Conservation (phyloP, 2,888 invertebrate genomes). For the Geotrupes spiniger region DNA sequence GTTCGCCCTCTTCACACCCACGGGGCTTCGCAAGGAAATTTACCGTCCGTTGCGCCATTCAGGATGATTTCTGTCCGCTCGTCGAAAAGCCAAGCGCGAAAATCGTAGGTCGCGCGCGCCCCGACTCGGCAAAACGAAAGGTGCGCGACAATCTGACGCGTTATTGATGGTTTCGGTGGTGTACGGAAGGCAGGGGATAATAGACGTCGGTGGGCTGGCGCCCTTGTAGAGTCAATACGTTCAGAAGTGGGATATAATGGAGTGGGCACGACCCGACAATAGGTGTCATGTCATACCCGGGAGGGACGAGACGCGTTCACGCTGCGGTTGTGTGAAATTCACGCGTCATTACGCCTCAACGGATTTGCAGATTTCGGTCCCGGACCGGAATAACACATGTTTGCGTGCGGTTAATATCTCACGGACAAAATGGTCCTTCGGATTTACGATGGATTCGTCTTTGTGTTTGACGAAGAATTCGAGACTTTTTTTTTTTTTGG, state of each 20-base stretch:
- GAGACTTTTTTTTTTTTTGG: too few relatives aligned
- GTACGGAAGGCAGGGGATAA: conserved; percentile 1
- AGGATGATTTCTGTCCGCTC: neutral
- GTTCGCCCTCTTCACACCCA: conserved; percentile 25
- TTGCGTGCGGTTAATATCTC: too few relatives aligned
- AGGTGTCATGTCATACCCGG: conserved; percentile 45
- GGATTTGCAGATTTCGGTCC: conserved; percentile 24
- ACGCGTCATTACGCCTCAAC: conserved; percentile 32
- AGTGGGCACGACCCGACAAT: conserved; percentile 45
- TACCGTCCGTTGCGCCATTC: conserved; percentile 2
- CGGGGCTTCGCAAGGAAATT: neutral
- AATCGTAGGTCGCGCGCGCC: too few relatives aligned
- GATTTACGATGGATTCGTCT: too few relatives aligned
- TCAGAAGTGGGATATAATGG: conserved; percentile 49
- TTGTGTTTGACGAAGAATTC: too few relatives aligned
- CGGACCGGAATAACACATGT: too few relatives aligned
- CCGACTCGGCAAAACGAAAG: neutral
- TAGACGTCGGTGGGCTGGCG: conserved; percentile 25
- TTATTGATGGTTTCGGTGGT: neutral
- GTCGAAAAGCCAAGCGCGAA: too few relatives aligned
- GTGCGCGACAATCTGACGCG: neutral
- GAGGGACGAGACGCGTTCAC: conserved; percentile 17
- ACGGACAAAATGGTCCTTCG: too few relatives aligned
- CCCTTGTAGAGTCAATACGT: conserved; percentile 48
- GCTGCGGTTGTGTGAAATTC: conserved; percentile 7